Evolutionary conservation across 2,797 vertebrate genomes (phyloP), one percentile per base, ranked within the genome.

Genomic region (Crypturellus tataupa): DNA sequence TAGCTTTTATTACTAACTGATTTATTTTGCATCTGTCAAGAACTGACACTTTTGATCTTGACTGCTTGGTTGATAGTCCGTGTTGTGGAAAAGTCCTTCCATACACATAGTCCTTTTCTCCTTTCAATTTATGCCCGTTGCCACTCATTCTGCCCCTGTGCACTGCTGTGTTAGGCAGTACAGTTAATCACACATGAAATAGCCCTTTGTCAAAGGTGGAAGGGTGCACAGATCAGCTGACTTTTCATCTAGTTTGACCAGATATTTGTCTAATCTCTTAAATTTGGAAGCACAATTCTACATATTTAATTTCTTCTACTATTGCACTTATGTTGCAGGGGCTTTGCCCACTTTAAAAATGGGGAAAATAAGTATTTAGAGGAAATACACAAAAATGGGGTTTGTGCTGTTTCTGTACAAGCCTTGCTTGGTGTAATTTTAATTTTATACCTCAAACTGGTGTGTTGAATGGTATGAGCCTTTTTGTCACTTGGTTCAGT

Each of bases 151-250:
- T 84, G 33, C 46, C 65, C 59, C 67, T n/a, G 1, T 24, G 27
- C 7, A 1, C n/a, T 31, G 0, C 49, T 29, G 10, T 1, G 1
- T 24, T 5, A 12, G 44, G 44, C n/a, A 27, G 37, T 39, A 21
- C 33, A 9, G 1, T 39, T 19, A 7, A 27, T 64, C 51, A 31
- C 56, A 59, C 21, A 23, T 13, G 60, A 5, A 1, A 49, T 10
- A 42, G 35, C 9, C 49, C 49, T n/a, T 58, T 64, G 68, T 58
- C 55, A 46, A 6, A 35, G 56, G 29, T 44, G 10, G 20, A 33
- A 11, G 37, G 47, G 20, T 51, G 37, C 33, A 17, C 1, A 6
- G 14, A 23, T 58, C 5, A 51, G 35, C 42, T 31, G 49, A 59
- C 25, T 75, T 75, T 27, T 70, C 56, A 35, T 25, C 14, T 35